These are phyloP conservation scores for Luperina testacea DNA, from an alignment of 2,888 invertebrate species.

Conservation along the genomic window DNA sequence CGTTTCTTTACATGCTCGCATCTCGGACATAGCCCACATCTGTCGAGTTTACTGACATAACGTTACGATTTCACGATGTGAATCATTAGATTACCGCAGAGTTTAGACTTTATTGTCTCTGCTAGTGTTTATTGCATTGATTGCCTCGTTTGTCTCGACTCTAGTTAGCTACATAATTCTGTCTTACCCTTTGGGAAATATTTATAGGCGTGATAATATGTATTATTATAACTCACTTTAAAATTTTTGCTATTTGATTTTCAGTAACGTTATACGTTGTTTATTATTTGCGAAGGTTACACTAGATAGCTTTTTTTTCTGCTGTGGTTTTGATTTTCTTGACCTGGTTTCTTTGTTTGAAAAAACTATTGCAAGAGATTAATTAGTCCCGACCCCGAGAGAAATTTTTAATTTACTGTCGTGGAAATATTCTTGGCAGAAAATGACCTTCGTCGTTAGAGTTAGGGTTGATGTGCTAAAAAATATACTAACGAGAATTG, in stretches of 20 bases:
- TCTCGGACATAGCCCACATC: slow-evolving; percentile 80
- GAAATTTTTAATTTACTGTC: slow-evolving; percentile 75
- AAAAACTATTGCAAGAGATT: slow-evolving; percentile 83
- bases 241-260: slow-evolving; percentile 57
- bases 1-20: slow-evolving; percentile 71
- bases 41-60: slow-evolving; percentile 77
- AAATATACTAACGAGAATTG: not conserved
- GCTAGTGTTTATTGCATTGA: not conserved
- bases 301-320: slow-evolving; percentile 71
- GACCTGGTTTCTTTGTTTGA: slow-evolving; percentile 85
- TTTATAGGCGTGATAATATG: not conserved
- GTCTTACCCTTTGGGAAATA: not conserved
- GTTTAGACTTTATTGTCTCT: slow-evolving; percentile 71
- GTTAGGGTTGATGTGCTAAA: slow-evolving; percentile 31
- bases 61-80: slow-evolving; percentile 50
- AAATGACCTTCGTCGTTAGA: slow-evolving; percentile 48
- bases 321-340: slow-evolving; percentile 85
- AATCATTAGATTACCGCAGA: slow-evolving; percentile 63
- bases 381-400: slow-evolving; percentile 75
- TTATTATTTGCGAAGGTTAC: slow-evolving; percentile 75
- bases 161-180: not conserved
- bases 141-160: not conserved
- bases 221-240: slow-evolving; percentile 21
- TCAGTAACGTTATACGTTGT: slow-evolving; percentile 53
- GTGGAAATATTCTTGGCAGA: slow-evolving; percentile 63